Evolutionary conservation across 2,797 vertebrate genomes (phyloP).

Genomic region (Odontamblyopus lacepedii): DNA sequence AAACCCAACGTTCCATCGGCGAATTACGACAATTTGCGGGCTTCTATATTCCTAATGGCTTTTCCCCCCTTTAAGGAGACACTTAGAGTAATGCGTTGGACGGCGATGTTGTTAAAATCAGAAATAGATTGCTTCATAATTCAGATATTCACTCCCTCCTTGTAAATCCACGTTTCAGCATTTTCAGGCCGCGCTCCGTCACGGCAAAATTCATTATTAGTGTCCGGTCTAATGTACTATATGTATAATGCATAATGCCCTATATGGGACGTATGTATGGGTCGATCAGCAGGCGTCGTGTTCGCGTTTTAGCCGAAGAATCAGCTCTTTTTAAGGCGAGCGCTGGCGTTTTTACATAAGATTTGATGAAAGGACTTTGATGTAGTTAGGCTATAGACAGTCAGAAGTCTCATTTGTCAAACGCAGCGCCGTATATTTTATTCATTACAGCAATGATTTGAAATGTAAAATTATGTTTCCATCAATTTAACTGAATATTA

Average conservation of each 20-base stretch:
- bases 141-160: conserved; percentile 62
- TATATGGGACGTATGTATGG: conserved; percentile 18
- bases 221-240: conserved; percentile 58
- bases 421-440: background rate
- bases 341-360: background rate
- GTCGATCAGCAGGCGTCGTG: conserved; percentile 44
- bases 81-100: conserved; percentile 63
- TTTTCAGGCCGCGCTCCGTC: conserved; percentile 53
- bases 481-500: background rate
- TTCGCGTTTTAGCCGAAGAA: conserved; percentile 17
- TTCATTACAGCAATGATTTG: background rate
- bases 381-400: conserved; percentile 1
- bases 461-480: conserved; percentile 2
- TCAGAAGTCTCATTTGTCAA: conserved; percentile 2
- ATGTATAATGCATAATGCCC: conserved; percentile 60
- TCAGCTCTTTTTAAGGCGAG: conserved; percentile 1
- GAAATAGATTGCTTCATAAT: conserved; percentile 65
- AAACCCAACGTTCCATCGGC: conserved; percentile 63
- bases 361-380: background rate
- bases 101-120: conserved; percentile 69
- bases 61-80: conserved; percentile 50
- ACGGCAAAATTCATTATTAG: conserved; percentile 61
- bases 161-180: conserved; percentile 63
- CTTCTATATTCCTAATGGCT: conserved; percentile 66
- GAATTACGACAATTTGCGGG: conserved; percentile 61